Conservation (phyloP, 1,140 invertebrate species). For the Papilio polyxenes region DNA sequence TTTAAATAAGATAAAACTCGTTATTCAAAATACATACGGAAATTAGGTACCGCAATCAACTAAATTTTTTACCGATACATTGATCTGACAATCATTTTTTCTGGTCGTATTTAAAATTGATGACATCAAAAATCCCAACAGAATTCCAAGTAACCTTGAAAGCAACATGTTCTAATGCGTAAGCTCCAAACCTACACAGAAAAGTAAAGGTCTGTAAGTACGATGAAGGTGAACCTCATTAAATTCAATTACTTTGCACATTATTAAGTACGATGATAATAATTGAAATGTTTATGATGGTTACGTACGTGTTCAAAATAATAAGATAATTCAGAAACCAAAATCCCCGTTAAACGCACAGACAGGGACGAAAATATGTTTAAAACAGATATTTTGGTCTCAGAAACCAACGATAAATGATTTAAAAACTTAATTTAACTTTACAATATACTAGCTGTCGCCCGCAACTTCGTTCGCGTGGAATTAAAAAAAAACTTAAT, state of each 20-base stretch:
- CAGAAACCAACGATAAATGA: no score
- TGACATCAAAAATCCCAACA: not conserved
- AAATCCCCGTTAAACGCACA: no score
- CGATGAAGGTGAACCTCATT: not conserved
- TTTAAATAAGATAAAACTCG: not conserved
- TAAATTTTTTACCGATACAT: not conserved
- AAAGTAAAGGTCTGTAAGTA: slow-evolving; percentile 13
- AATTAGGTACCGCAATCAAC: not conserved
- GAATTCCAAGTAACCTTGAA: slow-evolving; percentile 6
- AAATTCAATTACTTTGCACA: not conserved
- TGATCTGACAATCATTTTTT: not conserved
- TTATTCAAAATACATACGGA: not conserved
- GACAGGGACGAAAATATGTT: no score
- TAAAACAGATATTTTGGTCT: no score
- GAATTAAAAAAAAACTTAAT: no score
- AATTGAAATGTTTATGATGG: not conserved
- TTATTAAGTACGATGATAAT: not conserved
- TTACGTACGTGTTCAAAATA: not conserved
- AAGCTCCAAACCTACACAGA: not conserved
- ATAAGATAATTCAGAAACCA: no score
- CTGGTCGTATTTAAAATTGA: not conserved
- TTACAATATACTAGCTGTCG: no score
- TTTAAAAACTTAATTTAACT: no score
- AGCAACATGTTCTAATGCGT: not conserved
- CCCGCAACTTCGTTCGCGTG: no score